Base-by-base conservation (phyloP, 2,113 vertebrate genomes). In the Colinus virginianus region DNA sequence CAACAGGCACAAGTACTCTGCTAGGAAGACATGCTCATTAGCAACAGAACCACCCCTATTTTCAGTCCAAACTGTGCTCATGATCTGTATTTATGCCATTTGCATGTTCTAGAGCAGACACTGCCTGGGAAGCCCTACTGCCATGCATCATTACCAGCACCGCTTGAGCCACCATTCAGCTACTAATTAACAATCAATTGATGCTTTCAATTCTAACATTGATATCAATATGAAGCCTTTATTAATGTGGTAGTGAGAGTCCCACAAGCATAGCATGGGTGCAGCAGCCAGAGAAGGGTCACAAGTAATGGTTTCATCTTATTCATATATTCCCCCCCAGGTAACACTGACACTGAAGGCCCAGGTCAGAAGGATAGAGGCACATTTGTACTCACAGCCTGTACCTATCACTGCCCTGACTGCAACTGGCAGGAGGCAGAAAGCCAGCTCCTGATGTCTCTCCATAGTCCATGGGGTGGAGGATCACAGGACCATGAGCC, bases 181-280 rank as follows among this genome's bases (percentile, higher is more conserved):
- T 89, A 76, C 87, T 96, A 95, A 90, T 95, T 95, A 95, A 64
- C 56, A 88, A 90, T 63, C 87, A 92, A 92, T 76, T 86, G 78
- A 84, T 61, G 78, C 80, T 91, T 94, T 46, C 42, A 77, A 87
- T 80, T 89, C 56, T 56, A 87, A 74, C 90, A 85, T 85, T 84
- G 75, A 66, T 89, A 90, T 91, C 63, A 87, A 77, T 12, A 87
- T 7, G 55, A 92, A 49, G 38, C 46, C 90, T 93, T 91, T 84
- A 95, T 88, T 83, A 88, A 68, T 17, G 16, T 17, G 49, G 40
- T 3, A 56, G 59, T 1, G 1, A 93, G 53, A 74, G 0, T 0
- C 42, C 64, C 34, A 59, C 43, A 49, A 74, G 49, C 7, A 30
- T 1, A 85, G 43, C 34, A 59, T 0, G 0, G 32, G 17, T 59